Base-by-base conservation (phyloP, 2,888 invertebrate genomes). In the Sesia apiformis region DNA sequence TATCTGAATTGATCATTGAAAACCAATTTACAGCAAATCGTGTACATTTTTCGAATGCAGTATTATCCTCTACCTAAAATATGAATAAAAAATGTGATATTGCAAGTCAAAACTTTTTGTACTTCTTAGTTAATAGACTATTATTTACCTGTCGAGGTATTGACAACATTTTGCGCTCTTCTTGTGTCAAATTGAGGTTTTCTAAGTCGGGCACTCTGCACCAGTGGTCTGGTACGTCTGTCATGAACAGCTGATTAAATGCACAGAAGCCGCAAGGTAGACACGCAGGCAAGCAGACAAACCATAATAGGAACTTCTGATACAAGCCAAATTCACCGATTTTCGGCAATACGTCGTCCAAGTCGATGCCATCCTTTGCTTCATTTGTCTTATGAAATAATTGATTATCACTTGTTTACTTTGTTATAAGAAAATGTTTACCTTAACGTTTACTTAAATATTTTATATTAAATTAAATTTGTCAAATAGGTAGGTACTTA, bases 231-330 rank as follows among this genome's bases (percentile, higher is more conserved):
- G 97, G 97, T 42, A 93, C 92, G 67, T 96, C 94, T 4, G 96
- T 93, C 95, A 97, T 96, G 83, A 98, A 97, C 43, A 97, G 91
- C 83, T 97, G 97, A 85, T 96, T 97, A 82, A 97, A 97, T 4
- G 97, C 97, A 79, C 96, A 95, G 82, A 96, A 97, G 40, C 96
- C 97, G 70, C 97, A 96, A 0, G 97, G 96, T 65, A 97, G 92
- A 70, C 97, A 96, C 3, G 97, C 96, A 8, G 97, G 96, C 59
- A 97, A 86, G 69, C 97, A 96, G 57, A 98, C 94, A 54, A 97
- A 90, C 93, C 96, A 96, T 38, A 96, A 88, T 58, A 97, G 86
- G 54, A 95, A 85, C 77, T 95, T 96, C 77, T 98, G 97, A 79
- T 97, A 97, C 46, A 91, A 91, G 52, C 97, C 97, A 76, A 97